These are phyloP conservation scores for Macrotrachela quadricornifera DNA, from an alignment of 1,140 invertebrate genomes.

Conservation along the genomic window DNA sequence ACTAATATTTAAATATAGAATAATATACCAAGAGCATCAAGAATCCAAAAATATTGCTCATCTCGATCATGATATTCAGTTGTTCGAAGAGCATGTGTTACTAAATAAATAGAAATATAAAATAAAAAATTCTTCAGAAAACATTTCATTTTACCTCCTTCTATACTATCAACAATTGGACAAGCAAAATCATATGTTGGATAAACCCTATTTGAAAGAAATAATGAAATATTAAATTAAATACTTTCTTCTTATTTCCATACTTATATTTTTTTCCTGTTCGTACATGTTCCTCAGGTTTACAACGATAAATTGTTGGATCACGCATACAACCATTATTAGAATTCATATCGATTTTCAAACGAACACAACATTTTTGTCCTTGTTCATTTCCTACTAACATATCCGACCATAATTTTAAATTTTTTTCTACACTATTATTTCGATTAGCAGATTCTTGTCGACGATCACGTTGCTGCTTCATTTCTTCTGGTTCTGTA, in stretches of 20 bases:
- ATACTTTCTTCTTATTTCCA: slow-evolving; percentile 1
- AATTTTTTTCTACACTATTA: slow-evolving; percentile 65
- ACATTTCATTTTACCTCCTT: too few relatives aligned
- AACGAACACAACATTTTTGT: slow-evolving; percentile 68
- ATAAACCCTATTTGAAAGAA: slow-evolving; percentile 60
- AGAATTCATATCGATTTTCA: slow-evolving; percentile 91
- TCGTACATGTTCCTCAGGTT: slow-evolving; percentile 68
- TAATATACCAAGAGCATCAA: slow-evolving; percentile 26
- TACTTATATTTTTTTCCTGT: slow-evolving; percentile 89
- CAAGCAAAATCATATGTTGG: slow-evolving; percentile 99
- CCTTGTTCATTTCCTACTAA: slow-evolving; percentile 54
- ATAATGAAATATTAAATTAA: too few relatives aligned
- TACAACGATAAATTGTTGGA: slow-evolving; percentile 98
- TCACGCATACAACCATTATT: slow-evolving; percentile 88
- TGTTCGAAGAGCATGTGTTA: slow-evolving; percentile 86
- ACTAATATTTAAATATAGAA: too few relatives aligned
- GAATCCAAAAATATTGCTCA: slow-evolving; percentile 79
- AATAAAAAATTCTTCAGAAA: too few relatives aligned
- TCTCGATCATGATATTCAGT: slow-evolving; percentile 97
- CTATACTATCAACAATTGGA: slow-evolving; percentile 88
- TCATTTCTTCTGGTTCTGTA: slow-evolving; percentile 80
- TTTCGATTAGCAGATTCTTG: slow-evolving; percentile 61
- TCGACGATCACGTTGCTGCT: slow-evolving; percentile 69
- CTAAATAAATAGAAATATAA: too few relatives aligned
- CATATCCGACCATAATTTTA: slow-evolving; percentile 85